Evolutionary conservation across 92 coral and sea anemone species (phyloP), one percentile per base, ranked within the genome.

Genomic region (Metridium senile): DNA sequence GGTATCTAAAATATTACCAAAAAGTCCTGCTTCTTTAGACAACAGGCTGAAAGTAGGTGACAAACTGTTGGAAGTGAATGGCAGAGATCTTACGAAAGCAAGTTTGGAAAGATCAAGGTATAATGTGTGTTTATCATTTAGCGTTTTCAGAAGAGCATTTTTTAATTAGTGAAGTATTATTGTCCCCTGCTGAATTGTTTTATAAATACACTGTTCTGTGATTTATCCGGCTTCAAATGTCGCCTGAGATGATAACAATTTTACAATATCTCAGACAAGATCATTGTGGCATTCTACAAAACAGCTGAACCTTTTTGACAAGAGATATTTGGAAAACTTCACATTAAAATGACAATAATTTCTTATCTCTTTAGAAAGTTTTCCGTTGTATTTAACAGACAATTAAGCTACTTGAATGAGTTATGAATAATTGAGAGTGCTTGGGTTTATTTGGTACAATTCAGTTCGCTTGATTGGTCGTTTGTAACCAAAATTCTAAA

Each of bases 91-190:
- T 33, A 69, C 79, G 9, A 91, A 87, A 82, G 92, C 93, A 30
- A 89, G 97, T 77, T 63, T 90, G 46, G 92, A 87, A 43, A 83
- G 94, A 30, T 85, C 96, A 0, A 89, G 97, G 99, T 96, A 51
- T 67, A 67, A 6, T 39, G 6, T 39, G 13, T 26, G n/a, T 49
- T 47, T 27, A 45, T 46, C n/a, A 32, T 73, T n/a, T 56, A 70
- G 13, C 28, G 33, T n/a, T 70, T 25, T 26, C 18, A 1, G 9
- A 29, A 58, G 54, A 3, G 33, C n/a, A 1, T 1, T 57, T 26
- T 53, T 53, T 33, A 11, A 73, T 31, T 57, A 58, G 66, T 59
- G 23, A 54, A 54, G 23, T 13, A 58, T 52, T 35, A 54, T 23
- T 13, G 21, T 28, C 28, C 49, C 27, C 26, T 71, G 65, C 64